Percentiles rank a stretch among this genome's conserved stretches.
Conservation (phyloP, 92 coral and sea anemone species). For the Phymanthus crucifer region DNA sequence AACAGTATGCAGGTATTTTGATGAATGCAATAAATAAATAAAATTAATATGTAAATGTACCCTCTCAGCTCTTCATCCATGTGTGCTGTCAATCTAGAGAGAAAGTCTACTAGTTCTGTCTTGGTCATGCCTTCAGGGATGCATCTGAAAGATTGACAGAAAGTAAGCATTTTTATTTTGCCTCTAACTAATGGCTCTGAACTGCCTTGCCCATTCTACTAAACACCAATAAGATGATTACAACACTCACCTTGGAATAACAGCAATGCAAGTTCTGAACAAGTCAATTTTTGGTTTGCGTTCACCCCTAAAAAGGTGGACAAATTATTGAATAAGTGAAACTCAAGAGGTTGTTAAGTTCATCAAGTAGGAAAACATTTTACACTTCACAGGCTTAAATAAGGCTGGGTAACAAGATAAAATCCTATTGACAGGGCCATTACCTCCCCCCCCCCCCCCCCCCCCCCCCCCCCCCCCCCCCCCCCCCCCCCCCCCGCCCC, state of each 20-base stretch:
- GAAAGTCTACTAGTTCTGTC: slow-evolving; percentile 88
- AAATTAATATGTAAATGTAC: too few relatives aligned
- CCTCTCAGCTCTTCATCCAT: slow-evolving; percentile 98
- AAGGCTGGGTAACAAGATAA: too few relatives aligned
- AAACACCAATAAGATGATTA: background rate
- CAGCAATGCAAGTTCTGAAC: slow-evolving; percentile 97
- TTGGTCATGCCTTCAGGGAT: slow-evolving; percentile 98
- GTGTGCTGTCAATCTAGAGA: slow-evolving; percentile 92
- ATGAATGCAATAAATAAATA: background rate
- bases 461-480: too few relatives aligned
- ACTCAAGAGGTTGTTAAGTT: background rate
- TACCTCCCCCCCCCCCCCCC: too few relatives aligned
- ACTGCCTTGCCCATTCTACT: background rate
- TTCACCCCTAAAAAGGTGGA: slow-evolving; percentile 70
- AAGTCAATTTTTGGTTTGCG: slow-evolving; percentile 92
- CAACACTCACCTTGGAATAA: slow-evolving; percentile 81
- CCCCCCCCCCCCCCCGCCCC: too few relatives aligned
- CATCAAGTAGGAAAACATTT: too few relatives aligned
- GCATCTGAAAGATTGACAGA: slow-evolving; percentile 52
- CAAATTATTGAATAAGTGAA: background rate
- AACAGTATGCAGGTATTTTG: too few relatives aligned
- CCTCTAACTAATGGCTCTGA: background rate
- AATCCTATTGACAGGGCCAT: too few relatives aligned
- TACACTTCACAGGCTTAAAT: too few relatives aligned
- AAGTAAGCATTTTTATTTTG: background rate